Percentiles rank a stretch among this genome's conserved stretches.
Conservation (phyloP, 1,140 invertebrate genomes). For the Heliconius eleuchia region DNA sequence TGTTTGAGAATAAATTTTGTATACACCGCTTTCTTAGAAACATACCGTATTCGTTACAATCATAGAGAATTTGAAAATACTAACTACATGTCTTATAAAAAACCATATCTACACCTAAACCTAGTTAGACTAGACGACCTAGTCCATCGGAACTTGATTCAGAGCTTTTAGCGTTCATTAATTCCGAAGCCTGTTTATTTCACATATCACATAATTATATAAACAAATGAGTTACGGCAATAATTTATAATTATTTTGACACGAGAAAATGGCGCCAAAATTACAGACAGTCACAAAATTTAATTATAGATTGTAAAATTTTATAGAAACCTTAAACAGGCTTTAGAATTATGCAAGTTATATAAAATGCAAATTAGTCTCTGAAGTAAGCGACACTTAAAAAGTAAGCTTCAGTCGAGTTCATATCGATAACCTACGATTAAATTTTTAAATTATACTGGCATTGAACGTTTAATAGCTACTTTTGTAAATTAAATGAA, state of each 20-base stretch:
- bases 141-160: slow-evolving; percentile 66
- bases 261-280: slow-evolving; percentile 13
- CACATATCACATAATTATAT: neutral
- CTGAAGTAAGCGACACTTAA: slow-evolving; percentile 45
- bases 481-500: slow-evolving; percentile 10
- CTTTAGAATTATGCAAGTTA: slow-evolving; percentile 35
- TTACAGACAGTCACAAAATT: neutral
- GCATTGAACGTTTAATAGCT: slow-evolving; percentile 29
- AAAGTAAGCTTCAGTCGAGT: slow-evolving; percentile 49
- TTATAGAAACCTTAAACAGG: slow-evolving; percentile 24
- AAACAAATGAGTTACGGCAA: neutral
- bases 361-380: slow-evolving; percentile 47
- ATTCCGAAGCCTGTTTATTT: slow-evolving; percentile 26
- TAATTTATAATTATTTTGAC: slow-evolving; percentile 5
- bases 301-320: neutral
- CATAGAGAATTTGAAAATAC: slow-evolving; percentile 74
- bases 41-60: slow-evolving; percentile 57
- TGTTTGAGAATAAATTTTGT: slow-evolving; percentile 65
- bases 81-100: slow-evolving; percentile 76
- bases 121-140: slow-evolving; percentile 70
- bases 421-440: slow-evolving; percentile 44
- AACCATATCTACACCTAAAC: slow-evolving; percentile 76
- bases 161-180: slow-evolving; percentile 34
- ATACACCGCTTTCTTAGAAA: slow-evolving; percentile 61
- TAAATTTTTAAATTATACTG: slow-evolving; percentile 41